Percentiles rank a stretch among this genome's conserved stretches.
Evolutionary conservation across 2,888 invertebrate genomes (phyloP).

Genomic region (Boloria selene): DNA sequence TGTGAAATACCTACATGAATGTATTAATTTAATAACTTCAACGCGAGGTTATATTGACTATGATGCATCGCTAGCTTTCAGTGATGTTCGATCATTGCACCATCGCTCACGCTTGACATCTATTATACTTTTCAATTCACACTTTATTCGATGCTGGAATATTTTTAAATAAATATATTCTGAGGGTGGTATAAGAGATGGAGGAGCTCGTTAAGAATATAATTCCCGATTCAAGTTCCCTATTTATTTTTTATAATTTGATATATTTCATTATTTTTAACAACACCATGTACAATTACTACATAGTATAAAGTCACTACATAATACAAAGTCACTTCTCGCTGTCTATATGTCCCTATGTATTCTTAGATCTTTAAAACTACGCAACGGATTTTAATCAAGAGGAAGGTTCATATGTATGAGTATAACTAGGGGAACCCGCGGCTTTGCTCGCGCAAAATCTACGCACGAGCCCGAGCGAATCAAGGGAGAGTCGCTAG

Average conservation of each 20-base stretch:
- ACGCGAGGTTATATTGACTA: conserved; percentile 40
- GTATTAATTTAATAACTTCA: conserved; percentile 33
- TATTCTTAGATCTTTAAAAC: no score
- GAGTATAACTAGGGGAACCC: no score
- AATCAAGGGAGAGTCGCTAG: no score
- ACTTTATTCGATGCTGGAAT: conserved; percentile 32
- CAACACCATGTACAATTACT: no score
- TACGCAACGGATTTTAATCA: no score
- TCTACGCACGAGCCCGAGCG: no score
- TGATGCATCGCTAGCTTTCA: conserved; percentile 41
- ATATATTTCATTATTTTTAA: no score
- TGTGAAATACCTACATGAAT: conserved; percentile 15
- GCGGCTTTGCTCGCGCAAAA: no score
- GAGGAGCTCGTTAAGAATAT: not conserved
- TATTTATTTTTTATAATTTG: not conserved
- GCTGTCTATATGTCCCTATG: no score
- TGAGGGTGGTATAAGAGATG: not conserved
- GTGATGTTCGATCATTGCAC: conserved; percentile 39
- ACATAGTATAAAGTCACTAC: no score
- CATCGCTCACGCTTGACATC: conserved; percentile 45
- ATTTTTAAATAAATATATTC: conserved; percentile 21
- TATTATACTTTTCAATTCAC: conserved; percentile 44
- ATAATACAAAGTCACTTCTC: no score
- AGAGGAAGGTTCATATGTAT: no score
- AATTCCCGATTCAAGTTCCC: not conserved